phyloP scores from a whole-genome alignment of 92 coral and sea anemone species.

The Heliopora coerulea region DNA sequence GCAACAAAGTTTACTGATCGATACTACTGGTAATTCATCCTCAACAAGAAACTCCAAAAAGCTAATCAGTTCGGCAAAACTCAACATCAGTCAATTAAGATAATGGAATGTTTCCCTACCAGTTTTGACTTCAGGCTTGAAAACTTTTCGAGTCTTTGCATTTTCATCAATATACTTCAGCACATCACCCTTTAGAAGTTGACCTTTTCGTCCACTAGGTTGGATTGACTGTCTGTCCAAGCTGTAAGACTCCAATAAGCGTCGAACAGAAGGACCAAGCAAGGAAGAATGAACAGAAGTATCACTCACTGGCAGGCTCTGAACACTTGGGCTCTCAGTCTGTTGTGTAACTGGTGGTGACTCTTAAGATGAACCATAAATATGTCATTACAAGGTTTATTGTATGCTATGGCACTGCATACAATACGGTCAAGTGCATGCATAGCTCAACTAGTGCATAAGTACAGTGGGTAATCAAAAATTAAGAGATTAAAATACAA shows the following conservation, averaged over 20 bases:
- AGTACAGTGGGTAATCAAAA: no score
- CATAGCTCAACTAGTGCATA: no score
- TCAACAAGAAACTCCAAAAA: no score
- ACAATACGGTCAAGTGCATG: no score
- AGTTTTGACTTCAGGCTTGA: neutral
- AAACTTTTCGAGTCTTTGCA: slow-evolving; percentile 39
- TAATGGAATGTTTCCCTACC: neutral
- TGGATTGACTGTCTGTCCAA: slow-evolving; percentile 75
- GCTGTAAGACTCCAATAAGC: slow-evolving; percentile 68
- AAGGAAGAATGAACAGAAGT: neutral
- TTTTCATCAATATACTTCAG: slow-evolving; percentile 68
- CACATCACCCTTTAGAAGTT: slow-evolving; percentile 87
- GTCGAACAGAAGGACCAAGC: slow-evolving; percentile 77
- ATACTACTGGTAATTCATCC: no score
- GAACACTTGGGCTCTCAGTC: neutral
- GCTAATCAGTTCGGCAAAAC: no score
- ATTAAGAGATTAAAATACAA: no score
- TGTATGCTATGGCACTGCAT: no score
- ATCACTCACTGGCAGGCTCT: no score
- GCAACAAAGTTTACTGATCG: no score
- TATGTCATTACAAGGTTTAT: neutral
- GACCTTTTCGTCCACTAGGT: slow-evolving; percentile 87
- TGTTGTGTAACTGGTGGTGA: neutral
- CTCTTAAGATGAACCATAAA: neutral
- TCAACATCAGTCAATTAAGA: neutral